These are phyloP conservation scores for Sarcophaga carnaria DNA, from an alignment of 2,888 invertebrate genomes.

Conservation along the genomic window DNA sequence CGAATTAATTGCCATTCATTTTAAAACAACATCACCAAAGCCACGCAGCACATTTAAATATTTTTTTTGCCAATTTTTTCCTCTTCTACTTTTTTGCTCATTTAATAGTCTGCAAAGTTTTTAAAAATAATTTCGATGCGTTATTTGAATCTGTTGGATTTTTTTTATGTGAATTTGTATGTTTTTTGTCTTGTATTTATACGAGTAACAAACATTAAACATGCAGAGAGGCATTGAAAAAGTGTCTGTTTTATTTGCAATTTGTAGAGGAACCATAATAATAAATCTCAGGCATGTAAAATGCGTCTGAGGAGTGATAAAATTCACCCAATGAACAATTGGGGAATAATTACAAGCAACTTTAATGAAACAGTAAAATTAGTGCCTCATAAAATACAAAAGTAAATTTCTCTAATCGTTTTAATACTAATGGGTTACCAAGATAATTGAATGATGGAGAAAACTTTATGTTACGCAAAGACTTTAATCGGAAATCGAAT, in stretches of 20 bases:
- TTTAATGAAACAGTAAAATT: no score
- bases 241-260: background rate
- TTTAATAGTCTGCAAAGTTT: constrained; percentile 48
- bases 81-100: background rate
- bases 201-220: background rate
- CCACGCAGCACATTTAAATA: constrained; percentile 26
- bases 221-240: constrained; percentile 5
- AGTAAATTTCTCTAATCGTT: no score
- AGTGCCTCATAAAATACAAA: no score
- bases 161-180: constrained; percentile 8
- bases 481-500: no score
- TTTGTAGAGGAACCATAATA: background rate
- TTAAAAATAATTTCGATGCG: constrained; percentile 35
- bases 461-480: no score
- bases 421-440: no score
- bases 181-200: background rate
- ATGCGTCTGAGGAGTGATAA: no score
- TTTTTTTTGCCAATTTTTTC: constrained; percentile 10
- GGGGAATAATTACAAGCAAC: no score
- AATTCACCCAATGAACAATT: no score
- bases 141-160: background rate
- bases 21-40: constrained; percentile 35
- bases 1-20: constrained; percentile 68
- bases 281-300: background rate
- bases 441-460: no score